Percentiles rank a stretch among this genome's conserved stretches.
Conservation (phyloP, 2,888 invertebrate genomes). For the Hemithea aestivaria region DNA sequence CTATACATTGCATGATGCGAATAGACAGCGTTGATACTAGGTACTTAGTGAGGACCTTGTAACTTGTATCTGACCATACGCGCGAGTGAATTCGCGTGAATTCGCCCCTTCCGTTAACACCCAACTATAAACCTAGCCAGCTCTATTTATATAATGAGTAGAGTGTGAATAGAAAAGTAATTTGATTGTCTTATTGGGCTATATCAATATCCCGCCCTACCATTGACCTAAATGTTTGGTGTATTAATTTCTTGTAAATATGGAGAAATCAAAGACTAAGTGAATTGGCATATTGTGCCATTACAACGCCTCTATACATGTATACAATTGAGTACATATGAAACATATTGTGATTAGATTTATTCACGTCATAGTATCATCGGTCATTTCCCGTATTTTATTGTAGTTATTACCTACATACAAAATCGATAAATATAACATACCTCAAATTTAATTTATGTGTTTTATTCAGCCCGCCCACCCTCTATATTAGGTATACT, state of each 20-base stretch:
- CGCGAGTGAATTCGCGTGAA: too few species aligned
- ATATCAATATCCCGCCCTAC: too few species aligned
- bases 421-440: conserved; percentile 78
- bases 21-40: too few species aligned
- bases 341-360: conserved; percentile 69
- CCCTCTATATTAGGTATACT: too few species aligned
- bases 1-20: too few species aligned
- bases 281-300: conserved; percentile 65
- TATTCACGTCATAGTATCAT: conserved; percentile 58
- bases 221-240: conserved; percentile 25
- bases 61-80: too few species aligned
- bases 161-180: too few species aligned
- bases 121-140: too few species aligned
- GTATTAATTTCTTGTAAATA: conserved; percentile 61
- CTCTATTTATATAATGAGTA: too few species aligned
- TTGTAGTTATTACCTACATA: conserved; percentile 77
- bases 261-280: conserved; percentile 74
- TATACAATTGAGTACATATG: conserved; percentile 76
- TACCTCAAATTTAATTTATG: conserved; percentile 66
- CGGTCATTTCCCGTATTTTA: conserved; percentile 74
- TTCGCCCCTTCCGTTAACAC: too few species aligned
- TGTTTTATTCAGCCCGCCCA: conserved; percentile 37
- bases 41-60: too few species aligned
- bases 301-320: conserved; percentile 69
- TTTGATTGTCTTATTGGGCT: too few species aligned